Conservation (phyloP, 2,888 invertebrate species). For the Xestia ashworthii region DNA sequence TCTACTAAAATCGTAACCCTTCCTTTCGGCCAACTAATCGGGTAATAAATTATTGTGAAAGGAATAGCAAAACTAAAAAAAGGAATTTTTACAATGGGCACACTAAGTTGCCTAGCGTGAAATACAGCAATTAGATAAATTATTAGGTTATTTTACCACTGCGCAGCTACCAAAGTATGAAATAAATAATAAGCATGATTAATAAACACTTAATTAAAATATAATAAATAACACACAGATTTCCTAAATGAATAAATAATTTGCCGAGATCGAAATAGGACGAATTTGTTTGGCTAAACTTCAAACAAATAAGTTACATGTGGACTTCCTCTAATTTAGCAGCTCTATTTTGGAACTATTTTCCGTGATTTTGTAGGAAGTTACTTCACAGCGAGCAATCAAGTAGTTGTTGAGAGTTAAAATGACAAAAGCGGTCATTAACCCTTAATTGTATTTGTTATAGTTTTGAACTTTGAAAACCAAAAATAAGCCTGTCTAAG, state of each 20-base stretch:
- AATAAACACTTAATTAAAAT: constrained; percentile 18
- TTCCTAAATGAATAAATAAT: constrained; percentile 30
- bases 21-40: neutral
- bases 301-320: too few relatives aligned
- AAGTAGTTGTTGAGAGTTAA: too few relatives aligned
- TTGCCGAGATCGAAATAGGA: neutral
- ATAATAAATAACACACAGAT: constrained; percentile 29
- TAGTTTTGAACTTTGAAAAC: too few relatives aligned
- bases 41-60: neutral
- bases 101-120: neutral
- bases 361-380: too few relatives aligned
- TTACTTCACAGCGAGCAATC: too few relatives aligned
- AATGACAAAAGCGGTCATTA: too few relatives aligned
- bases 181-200: constrained; percentile 23
- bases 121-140: neutral
- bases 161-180: neutral
- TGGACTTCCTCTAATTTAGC: neutral
- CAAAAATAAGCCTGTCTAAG: too few relatives aligned
- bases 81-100: neutral
- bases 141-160: neutral
- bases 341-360: neutral
- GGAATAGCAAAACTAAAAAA: neutral
- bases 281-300: neutral
- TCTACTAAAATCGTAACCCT: neutral
- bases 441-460: too few relatives aligned